Percentiles rank a stretch among this genome's conserved stretches.
These are phyloP conservation scores for Euleptes europaea DNA, from an alignment of 2,113 vertebrate species.

Conservation along the genomic window DNA sequence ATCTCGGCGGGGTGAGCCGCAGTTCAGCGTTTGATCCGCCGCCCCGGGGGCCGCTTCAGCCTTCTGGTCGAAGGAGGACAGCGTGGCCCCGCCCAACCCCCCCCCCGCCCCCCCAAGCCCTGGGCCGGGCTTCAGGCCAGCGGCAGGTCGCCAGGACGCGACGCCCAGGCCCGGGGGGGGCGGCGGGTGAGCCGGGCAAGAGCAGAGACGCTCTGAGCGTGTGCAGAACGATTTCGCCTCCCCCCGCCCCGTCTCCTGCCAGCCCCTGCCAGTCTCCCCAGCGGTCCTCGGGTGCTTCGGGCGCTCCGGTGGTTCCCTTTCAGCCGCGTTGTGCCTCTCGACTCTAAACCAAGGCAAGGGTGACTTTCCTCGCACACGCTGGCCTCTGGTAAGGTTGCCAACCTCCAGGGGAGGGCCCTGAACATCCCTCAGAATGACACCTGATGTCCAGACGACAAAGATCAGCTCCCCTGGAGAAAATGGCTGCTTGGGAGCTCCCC, in stretches of 20 bases:
- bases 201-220: background rate
- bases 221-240: too few relatives aligned
- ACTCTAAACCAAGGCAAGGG: background rate
- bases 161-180: background rate
- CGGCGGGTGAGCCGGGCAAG: background rate
- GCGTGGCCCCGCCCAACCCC: slow-evolving; percentile 54
- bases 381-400: background rate
- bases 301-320: background rate
- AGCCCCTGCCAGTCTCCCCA: background rate
- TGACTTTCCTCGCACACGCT: too few relatives aligned
- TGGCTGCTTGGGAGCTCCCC: too few relatives aligned
- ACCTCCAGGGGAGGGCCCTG: too few relatives aligned
- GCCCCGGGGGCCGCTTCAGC: slow-evolving; percentile 48
- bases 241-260: background rate
- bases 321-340: too few relatives aligned
- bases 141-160: background rate
- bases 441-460: too few relatives aligned
- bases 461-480: too few relatives aligned
- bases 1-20: slow-evolving; percentile 47
- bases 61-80: slow-evolving; percentile 58
- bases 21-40: slow-evolving; percentile 70
- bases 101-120: background rate
- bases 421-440: too few relatives aligned
- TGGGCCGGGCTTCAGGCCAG: background rate
- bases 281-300: background rate